These are phyloP conservation scores for Recurvirostra avosetta DNA, from an alignment of 2,113 vertebrate genomes.

Conservation along the genomic window DNA sequence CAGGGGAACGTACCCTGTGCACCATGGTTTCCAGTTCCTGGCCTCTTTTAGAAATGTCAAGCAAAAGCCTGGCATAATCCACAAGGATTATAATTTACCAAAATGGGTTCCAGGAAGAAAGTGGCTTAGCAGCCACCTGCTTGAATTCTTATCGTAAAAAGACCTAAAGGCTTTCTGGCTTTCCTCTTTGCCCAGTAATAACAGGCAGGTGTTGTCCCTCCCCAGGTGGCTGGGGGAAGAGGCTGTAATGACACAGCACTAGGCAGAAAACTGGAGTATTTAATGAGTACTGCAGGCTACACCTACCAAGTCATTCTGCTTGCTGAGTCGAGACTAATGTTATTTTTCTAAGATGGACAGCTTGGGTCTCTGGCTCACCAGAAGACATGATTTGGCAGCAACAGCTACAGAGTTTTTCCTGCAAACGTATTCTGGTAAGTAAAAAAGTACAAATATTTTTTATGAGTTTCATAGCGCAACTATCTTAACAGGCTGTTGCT, in stretches of 20 bases:
- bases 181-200: background rate
- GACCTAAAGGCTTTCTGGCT: background rate
- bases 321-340: background rate
- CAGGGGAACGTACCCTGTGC: background rate
- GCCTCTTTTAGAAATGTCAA: background rate
- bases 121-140: background rate
- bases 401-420: background rate
- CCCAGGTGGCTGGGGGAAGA: background rate
- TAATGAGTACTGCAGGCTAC: background rate
- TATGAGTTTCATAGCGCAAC: background rate
- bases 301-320: background rate
- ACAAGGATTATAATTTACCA: background rate
- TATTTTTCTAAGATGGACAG: background rate
- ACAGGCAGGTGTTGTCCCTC: background rate
- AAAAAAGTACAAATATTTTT: background rate
- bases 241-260: background rate
- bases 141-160: background rate
- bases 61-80: background rate
- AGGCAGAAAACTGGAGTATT: background rate
- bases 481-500: background rate
- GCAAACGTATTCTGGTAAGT: background rate
- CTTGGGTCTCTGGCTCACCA: background rate
- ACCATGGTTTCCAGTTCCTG: background rate
- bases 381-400: background rate
- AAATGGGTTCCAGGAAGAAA: background rate